These are phyloP conservation scores for Arothron firmamentum DNA, from an alignment of 2,113 vertebrate genomes.

Conservation along the genomic window DNA sequence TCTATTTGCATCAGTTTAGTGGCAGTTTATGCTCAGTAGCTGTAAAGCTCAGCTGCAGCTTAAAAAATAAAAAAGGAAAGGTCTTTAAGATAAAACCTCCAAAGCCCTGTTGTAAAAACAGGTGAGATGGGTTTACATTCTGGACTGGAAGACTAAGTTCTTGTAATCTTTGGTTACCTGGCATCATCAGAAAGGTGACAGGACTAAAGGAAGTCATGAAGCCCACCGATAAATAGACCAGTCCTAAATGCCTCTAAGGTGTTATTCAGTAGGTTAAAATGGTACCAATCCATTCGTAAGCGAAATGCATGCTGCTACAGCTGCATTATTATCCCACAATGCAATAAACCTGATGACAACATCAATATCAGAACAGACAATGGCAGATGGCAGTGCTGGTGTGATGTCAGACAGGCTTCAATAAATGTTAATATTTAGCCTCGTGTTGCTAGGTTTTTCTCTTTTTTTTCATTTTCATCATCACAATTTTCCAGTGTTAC, in stretches of 20 bases:
- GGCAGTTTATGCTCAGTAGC: not conserved
- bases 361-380: not conserved
- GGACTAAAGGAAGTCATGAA: not conserved
- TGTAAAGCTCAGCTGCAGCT: not conserved
- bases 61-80: not conserved
- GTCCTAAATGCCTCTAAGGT: not conserved
- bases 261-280: not conserved
- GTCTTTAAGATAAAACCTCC: too few species aligned
- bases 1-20: not conserved
- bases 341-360: not conserved
- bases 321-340: too few species aligned
- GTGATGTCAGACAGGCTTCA: not conserved
- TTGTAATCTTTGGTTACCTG: not conserved
- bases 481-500: too few species aligned
- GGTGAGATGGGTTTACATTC: not conserved
- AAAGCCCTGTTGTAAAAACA: too few species aligned
- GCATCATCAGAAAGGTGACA: not conserved
- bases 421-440: not conserved
- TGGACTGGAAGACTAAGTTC: not conserved
- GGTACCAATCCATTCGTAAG: not conserved
- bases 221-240: not conserved
- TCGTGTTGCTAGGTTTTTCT: not conserved
- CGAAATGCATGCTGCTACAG: not conserved
- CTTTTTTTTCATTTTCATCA: too few species aligned
- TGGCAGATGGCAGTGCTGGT: not conserved